Evolutionary conservation across 2,113 vertebrate species (phyloP).

Genomic region (Tachycineta bicolor): DNA sequence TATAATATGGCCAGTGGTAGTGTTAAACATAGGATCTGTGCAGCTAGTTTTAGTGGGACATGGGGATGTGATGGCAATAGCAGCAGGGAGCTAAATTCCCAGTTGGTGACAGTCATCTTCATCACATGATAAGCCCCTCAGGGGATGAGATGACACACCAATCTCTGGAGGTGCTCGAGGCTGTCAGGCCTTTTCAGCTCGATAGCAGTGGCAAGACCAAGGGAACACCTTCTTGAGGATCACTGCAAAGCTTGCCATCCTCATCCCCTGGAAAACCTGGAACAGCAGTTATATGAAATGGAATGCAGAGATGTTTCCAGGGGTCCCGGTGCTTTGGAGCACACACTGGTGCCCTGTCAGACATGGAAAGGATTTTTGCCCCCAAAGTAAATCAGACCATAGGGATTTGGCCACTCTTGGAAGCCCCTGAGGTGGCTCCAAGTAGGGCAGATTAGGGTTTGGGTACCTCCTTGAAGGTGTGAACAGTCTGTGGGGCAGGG

Average conservation of each 20-base stretch:
- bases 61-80: neutral
- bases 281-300: neutral
- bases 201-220: neutral
- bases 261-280: neutral
- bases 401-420: neutral
- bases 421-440: neutral
- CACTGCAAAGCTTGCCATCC: neutral
- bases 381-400: neutral
- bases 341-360: neutral
- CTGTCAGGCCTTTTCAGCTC: neutral
- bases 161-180: rapidly evolving
- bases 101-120: neutral
- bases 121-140: neutral
- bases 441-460: neutral
- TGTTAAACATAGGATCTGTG: neutral
- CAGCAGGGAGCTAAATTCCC: neutral
- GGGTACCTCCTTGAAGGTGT: neutral
- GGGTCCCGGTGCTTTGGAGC: too few relatives aligned
- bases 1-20: neutral
- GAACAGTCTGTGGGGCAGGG: neutral
- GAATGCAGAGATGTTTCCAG: neutral
- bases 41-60: neutral
- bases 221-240: neutral
- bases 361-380: neutral
- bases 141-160: neutral